Conservation (phyloP, 2,113 vertebrate species). For the Eulacestoma nigropectus region DNA sequence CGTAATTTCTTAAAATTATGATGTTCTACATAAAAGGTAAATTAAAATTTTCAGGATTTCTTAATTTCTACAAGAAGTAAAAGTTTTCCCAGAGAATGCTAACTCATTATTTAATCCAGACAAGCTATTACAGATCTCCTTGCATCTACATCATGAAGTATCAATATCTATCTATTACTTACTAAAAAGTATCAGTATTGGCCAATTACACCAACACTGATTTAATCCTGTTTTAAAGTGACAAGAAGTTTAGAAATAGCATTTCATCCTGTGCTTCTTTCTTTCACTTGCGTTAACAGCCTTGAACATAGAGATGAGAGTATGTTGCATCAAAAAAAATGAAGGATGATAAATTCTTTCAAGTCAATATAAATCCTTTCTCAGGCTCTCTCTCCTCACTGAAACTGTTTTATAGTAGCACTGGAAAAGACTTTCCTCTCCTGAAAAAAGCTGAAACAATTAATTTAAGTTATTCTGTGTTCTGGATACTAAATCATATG, state of each 20-base stretch:
- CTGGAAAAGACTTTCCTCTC: not conserved
- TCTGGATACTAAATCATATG: not conserved
- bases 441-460: not conserved
- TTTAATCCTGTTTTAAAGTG: not conserved
- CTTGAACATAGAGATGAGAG: not conserved
- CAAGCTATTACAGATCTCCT: not conserved
- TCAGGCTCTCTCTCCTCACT: not conserved
- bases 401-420: not conserved
- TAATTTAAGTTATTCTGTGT: not conserved
- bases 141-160: not conserved
- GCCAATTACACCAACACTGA: not conserved
- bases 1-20: not conserved
- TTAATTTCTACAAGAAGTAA: not conserved
- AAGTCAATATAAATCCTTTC: not conserved
- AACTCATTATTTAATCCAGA: not conserved
- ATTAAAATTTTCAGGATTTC: not conserved
- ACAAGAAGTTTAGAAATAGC: not conserved
- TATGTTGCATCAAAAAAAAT: not conserved
- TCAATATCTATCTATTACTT: not conserved
- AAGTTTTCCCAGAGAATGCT: not conserved
- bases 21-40: not conserved
- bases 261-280: not conserved
- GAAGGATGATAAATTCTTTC: not conserved
- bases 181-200: not conserved
- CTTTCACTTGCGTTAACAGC: not conserved